Evolutionary conservation across 2,888 invertebrate species (phyloP).

Genomic region (Eledona agricola): DNA sequence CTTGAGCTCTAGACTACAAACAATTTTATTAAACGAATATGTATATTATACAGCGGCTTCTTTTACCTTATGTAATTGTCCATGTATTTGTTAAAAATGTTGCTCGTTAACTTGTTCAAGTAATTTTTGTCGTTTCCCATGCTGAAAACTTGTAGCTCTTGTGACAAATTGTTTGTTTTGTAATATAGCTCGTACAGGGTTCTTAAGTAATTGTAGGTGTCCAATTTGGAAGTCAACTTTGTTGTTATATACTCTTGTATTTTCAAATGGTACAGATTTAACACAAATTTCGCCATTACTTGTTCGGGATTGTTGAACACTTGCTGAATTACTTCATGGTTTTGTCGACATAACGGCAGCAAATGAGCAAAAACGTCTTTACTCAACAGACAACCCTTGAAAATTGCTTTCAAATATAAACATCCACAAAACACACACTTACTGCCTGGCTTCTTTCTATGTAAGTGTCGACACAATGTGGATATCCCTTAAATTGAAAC

Average conservation of each 20-base stretch:
- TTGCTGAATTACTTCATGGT: conserved; percentile 82
- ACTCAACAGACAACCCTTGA: conserved; percentile 83
- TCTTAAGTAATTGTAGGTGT: conserved; percentile 87
- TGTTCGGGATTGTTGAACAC: conserved; percentile 96
- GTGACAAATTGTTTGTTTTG: conserved; percentile 79
- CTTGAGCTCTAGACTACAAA: conserved; percentile 73
- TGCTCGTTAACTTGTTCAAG: conserved; percentile 78
- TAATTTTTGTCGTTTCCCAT: conserved; percentile 82
- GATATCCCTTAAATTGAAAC: conserved; percentile 96
- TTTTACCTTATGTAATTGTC: conserved; percentile 80
- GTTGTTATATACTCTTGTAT: conserved; percentile 86
- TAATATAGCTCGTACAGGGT: conserved; percentile 91
- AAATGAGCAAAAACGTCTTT: conserved; percentile 93
- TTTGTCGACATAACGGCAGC: conserved; percentile 87
- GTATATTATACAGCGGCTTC: conserved; percentile 46
- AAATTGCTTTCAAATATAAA: conserved; percentile 2
- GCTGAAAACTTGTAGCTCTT: conserved; percentile 77
- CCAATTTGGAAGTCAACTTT: conserved; percentile 80
- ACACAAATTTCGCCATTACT: conserved; percentile 97
- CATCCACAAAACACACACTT: conserved; percentile 46
- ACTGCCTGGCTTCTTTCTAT: conserved; percentile 96
- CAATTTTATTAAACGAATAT: too few relatives aligned
- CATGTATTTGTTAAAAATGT: conserved; percentile 82
- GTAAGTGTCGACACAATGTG: conserved; percentile 95
- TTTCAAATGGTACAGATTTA: conserved; percentile 93